Conservation (phyloP, 2,888 invertebrate species). For the Drosophila dives region DNA sequence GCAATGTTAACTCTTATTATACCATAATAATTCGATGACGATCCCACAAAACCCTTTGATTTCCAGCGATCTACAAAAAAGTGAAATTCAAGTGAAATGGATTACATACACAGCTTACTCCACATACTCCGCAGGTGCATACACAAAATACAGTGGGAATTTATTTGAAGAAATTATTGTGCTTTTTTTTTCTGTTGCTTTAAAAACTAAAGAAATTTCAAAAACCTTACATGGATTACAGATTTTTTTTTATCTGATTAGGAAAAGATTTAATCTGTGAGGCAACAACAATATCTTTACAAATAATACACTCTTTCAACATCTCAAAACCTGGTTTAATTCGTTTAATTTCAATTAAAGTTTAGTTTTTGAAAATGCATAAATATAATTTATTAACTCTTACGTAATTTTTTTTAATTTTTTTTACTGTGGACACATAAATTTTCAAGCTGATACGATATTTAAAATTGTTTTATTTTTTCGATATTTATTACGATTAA, state of each 20-base stretch:
- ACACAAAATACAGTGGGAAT: neutral
- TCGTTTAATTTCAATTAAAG: neutral
- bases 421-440: neutral
- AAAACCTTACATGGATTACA: neutral
- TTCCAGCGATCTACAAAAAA: constrained; percentile 39
- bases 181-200: neutral
- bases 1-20: constrained; percentile 67
- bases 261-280: neutral
- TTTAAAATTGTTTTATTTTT: neutral
- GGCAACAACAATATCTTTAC: neutral
- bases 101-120: constrained; percentile 21
- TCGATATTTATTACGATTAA: too few species aligned
- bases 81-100: constrained; percentile 68
- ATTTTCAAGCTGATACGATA: neutral
- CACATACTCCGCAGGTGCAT: constrained; percentile 3
- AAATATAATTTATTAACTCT: neutral
- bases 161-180: neutral
- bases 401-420: neutral
- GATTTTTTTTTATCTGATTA: neutral
- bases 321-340: neutral
- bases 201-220: neutral
- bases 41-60: constrained; percentile 44
- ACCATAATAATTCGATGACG: constrained; percentile 40
- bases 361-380: neutral
- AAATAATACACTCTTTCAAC: neutral